Evolutionary conservation across 1,140 invertebrate species (phyloP), one percentile per base, ranked within the genome.

Genomic region (Tetramorium alpestre): DNA sequence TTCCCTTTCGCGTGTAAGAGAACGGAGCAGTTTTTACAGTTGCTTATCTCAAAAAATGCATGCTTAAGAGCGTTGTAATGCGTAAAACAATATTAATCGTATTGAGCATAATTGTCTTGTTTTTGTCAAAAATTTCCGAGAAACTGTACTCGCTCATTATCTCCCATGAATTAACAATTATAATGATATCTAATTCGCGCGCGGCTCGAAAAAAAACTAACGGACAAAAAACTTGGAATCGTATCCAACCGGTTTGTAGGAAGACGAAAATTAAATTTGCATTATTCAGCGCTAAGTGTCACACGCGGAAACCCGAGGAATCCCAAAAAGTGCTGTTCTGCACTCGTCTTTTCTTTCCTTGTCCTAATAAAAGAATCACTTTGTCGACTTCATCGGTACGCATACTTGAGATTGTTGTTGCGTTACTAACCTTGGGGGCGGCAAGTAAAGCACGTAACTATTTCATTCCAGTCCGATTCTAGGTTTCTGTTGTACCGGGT

Each of bases 211-310:
- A 38, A n/a, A 76, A 11, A 38, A 6, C 22, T n/a, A 1, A 13
- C 33, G 8, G 33, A 25, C 13, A 58, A 44, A 62, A 44, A 28
- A 1, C n/a, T 25, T 3, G 4, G 38, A 44, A 77, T 78, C 28
- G 22, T 16, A 65, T 22, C 58, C 1, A 65, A 65, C 44, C 60
- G 60, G 60, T 78, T 78, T 78, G 41, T n/a, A 64, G 44, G n/a
- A 64, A 22, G 18, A 49, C 11, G n/a, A 0, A 41, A 58, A 73
- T 54, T 51, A n/a, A 38, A 56, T 1, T 16, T 73, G n/a, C 18
- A 4, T 3, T 41, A 58, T 58, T 76, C n/a, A 41, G n/a, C 7
- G 7, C 3, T 41, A 58, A 58, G 58, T 76, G 11, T 0, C n/a
- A 58, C 28, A 3, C 33, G 13, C 5, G n/a, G 1, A 41, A 28